Percentiles rank a stretch among this genome's conserved stretches.
Conservation (phyloP, 1,140 invertebrate genomes). For the Brachionus paranguensis region DNA sequence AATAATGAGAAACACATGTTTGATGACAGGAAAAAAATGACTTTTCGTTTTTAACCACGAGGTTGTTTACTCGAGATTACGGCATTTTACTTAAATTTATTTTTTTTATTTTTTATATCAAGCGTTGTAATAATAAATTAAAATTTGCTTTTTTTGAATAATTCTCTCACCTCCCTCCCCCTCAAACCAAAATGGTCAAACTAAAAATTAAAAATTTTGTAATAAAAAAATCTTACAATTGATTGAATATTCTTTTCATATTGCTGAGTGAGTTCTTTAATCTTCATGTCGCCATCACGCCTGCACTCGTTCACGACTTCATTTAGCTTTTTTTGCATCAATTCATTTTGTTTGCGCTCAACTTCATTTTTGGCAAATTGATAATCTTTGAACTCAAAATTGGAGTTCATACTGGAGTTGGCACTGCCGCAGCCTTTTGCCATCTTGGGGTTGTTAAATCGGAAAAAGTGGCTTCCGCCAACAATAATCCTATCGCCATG, state of each 20-base stretch:
- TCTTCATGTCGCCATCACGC: constrained; percentile 56
- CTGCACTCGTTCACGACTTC: neutral
- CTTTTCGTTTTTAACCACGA: no score
- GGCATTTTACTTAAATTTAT: no score
- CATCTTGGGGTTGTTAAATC: constrained; percentile 59
- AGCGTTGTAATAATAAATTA: no score
- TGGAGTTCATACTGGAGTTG: neutral
- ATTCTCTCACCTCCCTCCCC: no score
- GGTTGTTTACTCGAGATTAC: no score
- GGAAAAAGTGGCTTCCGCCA: constrained; percentile 53
- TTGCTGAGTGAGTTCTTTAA: constrained; percentile 51
- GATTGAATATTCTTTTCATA: constrained; percentile 56
- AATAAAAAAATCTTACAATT: constrained; percentile 28
- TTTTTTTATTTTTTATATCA: no score
- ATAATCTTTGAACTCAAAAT: constrained; percentile 38
- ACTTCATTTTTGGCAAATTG: constrained; percentile 38
- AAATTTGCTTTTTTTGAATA: no score
- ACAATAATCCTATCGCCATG: constrained; percentile 47
- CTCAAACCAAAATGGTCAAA: no score
- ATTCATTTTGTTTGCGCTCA: constrained; percentile 36
- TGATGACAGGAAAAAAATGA: no score
- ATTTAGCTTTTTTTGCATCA: constrained; percentile 28
- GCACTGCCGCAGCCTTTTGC: neutral
- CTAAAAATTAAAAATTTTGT: no score
- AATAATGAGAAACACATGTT: no score